Percentiles rank a stretch among this genome's conserved stretches.
Evolutionary conservation across 2,888 invertebrate species (phyloP).

Genomic region (Palloptera scutellata): DNA sequence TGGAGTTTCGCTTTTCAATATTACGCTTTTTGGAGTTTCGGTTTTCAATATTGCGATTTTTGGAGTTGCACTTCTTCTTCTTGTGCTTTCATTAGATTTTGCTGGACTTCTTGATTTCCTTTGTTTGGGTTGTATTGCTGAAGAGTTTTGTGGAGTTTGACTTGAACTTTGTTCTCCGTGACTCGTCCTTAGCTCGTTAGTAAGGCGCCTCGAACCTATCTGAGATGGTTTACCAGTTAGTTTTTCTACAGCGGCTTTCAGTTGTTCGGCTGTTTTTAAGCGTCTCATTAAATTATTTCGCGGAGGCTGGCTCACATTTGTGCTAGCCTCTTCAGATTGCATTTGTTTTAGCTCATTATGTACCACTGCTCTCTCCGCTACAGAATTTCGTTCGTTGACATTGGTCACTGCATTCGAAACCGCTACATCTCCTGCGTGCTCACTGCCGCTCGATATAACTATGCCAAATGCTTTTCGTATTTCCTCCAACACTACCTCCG

Average conservation of each 20-base stretch:
- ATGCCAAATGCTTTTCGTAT: conserved; percentile 59
- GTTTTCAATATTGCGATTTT: conserved; percentile 2
- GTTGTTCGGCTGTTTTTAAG: too few species aligned
- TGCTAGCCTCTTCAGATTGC: not conserved
- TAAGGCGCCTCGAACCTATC: too few species aligned
- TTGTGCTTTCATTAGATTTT: conserved; percentile 24
- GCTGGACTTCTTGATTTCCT: conserved; percentile 3
- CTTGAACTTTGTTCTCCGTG: too few species aligned
- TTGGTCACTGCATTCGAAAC: not conserved
- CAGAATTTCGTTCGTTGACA: not conserved
- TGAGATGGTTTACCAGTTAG: too few species aligned
- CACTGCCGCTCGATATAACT: conserved; percentile 43
- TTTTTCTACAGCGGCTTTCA: too few species aligned
- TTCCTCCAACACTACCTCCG: conserved; percentile 54
- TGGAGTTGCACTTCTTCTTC: conserved; percentile 27
- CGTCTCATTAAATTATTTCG: not conserved
- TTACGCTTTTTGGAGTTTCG: conserved; percentile 16
- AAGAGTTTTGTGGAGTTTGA: too few species aligned
- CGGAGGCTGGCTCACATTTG: conserved; percentile 3
- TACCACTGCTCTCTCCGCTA: not conserved
- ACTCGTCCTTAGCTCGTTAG: too few species aligned
- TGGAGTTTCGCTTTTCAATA: too few species aligned
- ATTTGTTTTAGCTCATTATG: not conserved
- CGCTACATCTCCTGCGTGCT: not conserved
- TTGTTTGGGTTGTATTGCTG: too few species aligned